Evolutionary conservation across 2,113 vertebrate species (phyloP), one percentile per base, ranked within the genome.

Genomic region (Grallaria varia): DNA sequence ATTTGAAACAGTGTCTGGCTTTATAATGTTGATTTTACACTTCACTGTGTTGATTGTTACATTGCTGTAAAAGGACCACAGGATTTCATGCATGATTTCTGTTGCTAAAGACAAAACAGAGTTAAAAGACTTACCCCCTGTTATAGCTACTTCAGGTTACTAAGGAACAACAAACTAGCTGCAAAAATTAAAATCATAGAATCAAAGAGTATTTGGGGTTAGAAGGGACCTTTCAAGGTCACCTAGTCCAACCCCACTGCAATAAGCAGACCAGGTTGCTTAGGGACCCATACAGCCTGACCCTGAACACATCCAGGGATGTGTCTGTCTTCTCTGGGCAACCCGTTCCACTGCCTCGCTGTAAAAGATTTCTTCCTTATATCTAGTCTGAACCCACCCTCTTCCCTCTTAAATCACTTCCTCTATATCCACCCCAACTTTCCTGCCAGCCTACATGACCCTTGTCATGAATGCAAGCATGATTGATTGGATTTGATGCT

Each of bases 311-410:
- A 63, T 37, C 37, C 42, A 78, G n/a, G 33, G 44, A 62, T 7
- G 20, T 30, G 25, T 3, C 22, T 14, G 37, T 4, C 25, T n/a
- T 35, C 33, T 37, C 37, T 15, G 8, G 16, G 11, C 23, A 86
- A 45, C 2, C 5, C 3, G 0, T 24, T 10, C 12, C 12, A 45
- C 8, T 33, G 11, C 28, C 4, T 40, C 45, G 25, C 9, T 28
- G 33, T 24, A 55, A 68, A 62, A 77, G 23, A 39, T 21, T 1
- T 45, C 47, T 78, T 87, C 39, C 8, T 64, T 49, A 18, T 27
- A 15, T 14, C 33, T 45, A 60, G 31, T 60, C 28, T 66, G 15
- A 60, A 71, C 6, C n/a, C 21, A 49, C 3, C 2, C 1, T 55
- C 22, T 75, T 66, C 42, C 44, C 55, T 56, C 42, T 76, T 47